Evolutionary conservation across 2,113 vertebrate species (phyloP), one percentile per base, ranked within the genome.

Genomic region (Elachura formosa): DNA sequence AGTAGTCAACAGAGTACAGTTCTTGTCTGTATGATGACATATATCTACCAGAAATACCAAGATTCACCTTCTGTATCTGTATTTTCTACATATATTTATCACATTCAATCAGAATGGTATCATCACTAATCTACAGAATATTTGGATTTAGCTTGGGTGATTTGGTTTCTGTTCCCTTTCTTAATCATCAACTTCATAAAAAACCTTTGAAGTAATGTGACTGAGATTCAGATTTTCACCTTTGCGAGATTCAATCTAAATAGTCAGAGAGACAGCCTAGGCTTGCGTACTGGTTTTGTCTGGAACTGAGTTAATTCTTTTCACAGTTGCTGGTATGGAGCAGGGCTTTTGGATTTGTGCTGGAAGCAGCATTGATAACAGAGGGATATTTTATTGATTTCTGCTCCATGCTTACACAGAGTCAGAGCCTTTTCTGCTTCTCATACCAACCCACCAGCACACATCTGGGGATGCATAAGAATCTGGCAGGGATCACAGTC

Each of bases 91-190:
- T 12, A 2, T 54, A 25, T 67, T 75, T 75, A 25, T 78, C 40
- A 11, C 19, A 36, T 63, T 88, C 38, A 38, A 14, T 78, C 19
- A 23, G 10, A 73, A 13, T 69, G 4, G 1, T 73, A 4, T 89
- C 12, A 54, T 36, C 25, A 40, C 11, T 55, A 40, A 59, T 14
- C 13, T 76, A 25, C 36, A 66, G 10, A 69, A 21, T 69, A 61
- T 74, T 69, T 64, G n/a, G 2, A 1, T 12, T 40, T 64, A 22
- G 3, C 4, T 23, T 48, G 29, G 3, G 0, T 12, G 40, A 8
- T 58, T 52, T 7, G 5, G 4, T 83, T 54, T 54, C 40, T 41
- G 5, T 43, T 69, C 11, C 8, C 40, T 8, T 36, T 46, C 22
- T 73, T 73, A 23, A 38, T 64, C 26, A 34, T 15, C 9, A 62